These are phyloP conservation scores for Nomada fucata DNA, from an alignment of 2,888 invertebrate genomes.

Conservation along the genomic window DNA sequence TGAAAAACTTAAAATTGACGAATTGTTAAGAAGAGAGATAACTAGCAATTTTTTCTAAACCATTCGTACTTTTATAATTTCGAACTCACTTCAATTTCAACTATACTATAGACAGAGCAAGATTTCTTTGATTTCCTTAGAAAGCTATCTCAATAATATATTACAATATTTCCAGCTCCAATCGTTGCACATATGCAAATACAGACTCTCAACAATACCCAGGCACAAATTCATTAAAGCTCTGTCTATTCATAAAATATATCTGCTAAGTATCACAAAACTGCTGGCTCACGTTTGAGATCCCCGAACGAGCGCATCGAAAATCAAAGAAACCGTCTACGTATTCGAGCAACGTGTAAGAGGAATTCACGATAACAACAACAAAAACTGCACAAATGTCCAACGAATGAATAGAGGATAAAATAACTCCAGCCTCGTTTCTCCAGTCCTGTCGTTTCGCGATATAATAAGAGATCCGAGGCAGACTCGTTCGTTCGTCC, in stretches of 20 bases:
- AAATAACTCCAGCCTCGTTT: constrained; percentile 11
- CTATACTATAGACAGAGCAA: too few species aligned
- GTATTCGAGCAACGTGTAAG: background rate
- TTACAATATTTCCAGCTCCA: too few species aligned
- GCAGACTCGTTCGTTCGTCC: constrained; percentile 25
- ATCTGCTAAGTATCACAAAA: background rate
- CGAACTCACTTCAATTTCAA: too few species aligned
- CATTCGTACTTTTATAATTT: too few species aligned
- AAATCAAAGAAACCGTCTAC: background rate
- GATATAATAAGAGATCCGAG: constrained; percentile 20
- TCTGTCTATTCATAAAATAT: background rate
- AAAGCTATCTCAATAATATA: too few species aligned
- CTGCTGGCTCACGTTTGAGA: background rate
- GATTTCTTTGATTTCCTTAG: too few species aligned
- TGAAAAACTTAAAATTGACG: too few species aligned
- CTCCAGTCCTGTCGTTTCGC: background rate
- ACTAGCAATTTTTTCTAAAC: too few species aligned
- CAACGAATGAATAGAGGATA: constrained; percentile 7
- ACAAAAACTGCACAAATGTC: background rate
- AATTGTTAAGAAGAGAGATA: too few species aligned
- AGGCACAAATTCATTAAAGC: too few species aligned
- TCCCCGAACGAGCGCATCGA: background rate
- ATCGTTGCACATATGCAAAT: too few species aligned
- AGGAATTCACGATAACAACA: background rate
- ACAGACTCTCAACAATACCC: too few species aligned